A percentile compares a stretch with the other conserved stretches of the same genome.
These are phyloP conservation scores for Priocnemis perturbator DNA, from an alignment of 2,888 invertebrate genomes.

Conservation along the genomic window DNA sequence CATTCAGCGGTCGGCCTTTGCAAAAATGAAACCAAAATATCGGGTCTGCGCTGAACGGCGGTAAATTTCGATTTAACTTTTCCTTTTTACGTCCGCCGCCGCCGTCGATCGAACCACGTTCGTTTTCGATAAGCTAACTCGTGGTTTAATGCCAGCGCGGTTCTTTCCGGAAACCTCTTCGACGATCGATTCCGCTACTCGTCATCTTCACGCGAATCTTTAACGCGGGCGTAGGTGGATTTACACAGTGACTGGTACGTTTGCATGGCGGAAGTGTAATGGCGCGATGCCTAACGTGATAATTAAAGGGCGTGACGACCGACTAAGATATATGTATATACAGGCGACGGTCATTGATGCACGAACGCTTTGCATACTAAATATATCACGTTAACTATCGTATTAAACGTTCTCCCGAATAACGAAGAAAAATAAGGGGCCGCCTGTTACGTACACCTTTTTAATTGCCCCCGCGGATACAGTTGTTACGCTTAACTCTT, in stretches of 20 bases:
- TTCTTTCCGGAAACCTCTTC: too few relatives aligned
- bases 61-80: too few relatives aligned
- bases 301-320: conserved; percentile 61
- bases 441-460: too few relatives aligned
- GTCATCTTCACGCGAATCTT: conserved; percentile 48
- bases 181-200: conserved; percentile 41
- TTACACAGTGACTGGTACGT: conserved; percentile 49
- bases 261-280: conserved; percentile 57
- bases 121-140: too few relatives aligned
- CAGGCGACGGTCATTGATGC: conserved; percentile 16
- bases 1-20: conserved; percentile 14
- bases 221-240: conserved; percentile 30
- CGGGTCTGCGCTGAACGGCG: conserved; percentile 1
- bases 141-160: too few relatives aligned
- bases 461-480: too few relatives aligned
- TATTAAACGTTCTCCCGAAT: too few relatives aligned
- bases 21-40: conserved; percentile 7
- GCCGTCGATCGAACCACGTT: too few relatives aligned
- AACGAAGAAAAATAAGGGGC: too few relatives aligned
- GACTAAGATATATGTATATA: conserved; percentile 40
- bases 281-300: conserved; percentile 56
- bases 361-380: conserved; percentile 29
- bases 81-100: too few relatives aligned
- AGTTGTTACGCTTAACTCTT: neutral
- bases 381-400: too few relatives aligned